phyloP scores from a whole-genome alignment of 2,113 vertebrate genomes.

The Sardina pilchardus region DNA sequence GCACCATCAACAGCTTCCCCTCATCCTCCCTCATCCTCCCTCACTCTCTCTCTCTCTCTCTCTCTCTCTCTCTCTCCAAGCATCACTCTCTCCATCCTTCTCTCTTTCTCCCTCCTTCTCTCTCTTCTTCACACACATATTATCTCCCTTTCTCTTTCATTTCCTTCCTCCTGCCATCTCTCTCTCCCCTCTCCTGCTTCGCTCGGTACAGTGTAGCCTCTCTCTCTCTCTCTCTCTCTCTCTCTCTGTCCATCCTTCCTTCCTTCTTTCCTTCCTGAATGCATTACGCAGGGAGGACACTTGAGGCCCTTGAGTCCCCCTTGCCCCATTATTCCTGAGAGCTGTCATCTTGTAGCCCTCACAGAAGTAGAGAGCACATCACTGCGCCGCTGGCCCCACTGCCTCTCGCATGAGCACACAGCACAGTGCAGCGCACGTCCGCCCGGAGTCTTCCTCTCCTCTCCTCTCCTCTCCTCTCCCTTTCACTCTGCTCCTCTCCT shows the following conservation, averaged over 20 bases:
- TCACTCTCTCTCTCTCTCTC: too few relatives aligned
- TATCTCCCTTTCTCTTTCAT: background rate
- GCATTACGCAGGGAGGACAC: constrained; percentile 7
- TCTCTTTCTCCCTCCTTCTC: background rate
- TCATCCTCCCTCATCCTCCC: background rate
- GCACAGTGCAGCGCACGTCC: background rate
- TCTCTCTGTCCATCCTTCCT: background rate
- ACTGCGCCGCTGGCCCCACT: background rate
- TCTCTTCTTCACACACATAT: background rate
- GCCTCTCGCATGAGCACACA: background rate
- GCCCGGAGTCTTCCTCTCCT: background rate
- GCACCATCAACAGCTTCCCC: background rate
- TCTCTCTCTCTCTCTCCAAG: too few relatives aligned
- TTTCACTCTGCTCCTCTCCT: too few relatives aligned
- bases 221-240: background rate
- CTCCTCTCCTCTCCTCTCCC: background rate
- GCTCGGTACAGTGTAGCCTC: background rate
- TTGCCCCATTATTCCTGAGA: constrained; percentile 16
- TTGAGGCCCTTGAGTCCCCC: constrained; percentile 2
- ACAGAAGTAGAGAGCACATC: background rate
- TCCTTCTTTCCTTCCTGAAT: background rate
- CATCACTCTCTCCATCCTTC: background rate
- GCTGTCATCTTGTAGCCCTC: constrained; percentile 17
- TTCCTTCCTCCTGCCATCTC: background rate
- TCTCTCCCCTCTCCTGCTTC: background rate